Conservation (phyloP, 1,140 invertebrate genomes). For the Caenorhabditis tropicalis region DNA sequence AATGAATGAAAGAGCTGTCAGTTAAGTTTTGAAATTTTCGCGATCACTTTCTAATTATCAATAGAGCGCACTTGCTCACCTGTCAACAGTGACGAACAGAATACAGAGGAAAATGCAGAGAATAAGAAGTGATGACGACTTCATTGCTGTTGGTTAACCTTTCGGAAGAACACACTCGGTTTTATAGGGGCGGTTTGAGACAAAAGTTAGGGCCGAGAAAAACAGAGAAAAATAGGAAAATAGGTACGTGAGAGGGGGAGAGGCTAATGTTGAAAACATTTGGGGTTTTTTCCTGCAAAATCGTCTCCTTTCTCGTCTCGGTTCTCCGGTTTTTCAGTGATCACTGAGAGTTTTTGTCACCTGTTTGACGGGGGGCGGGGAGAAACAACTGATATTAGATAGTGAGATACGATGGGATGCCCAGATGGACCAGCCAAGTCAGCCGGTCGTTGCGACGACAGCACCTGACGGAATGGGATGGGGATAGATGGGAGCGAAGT, state of each 20-base stretch:
- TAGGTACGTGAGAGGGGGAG: too few relatives aligned
- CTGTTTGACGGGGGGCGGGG: slow-evolving; percentile 18
- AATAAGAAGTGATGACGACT: background rate
- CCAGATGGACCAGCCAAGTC: background rate
- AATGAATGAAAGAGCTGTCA: too few relatives aligned
- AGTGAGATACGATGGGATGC: background rate
- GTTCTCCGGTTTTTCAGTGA: background rate
- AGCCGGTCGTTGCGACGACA: background rate
- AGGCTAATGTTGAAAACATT: slow-evolving; percentile 33
- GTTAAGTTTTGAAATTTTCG: too few relatives aligned
- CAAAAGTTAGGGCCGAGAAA: background rate
- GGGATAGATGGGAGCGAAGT: background rate
- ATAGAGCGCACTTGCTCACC: background rate
- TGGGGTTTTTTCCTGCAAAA: slow-evolving; percentile 31
- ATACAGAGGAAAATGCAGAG: background rate
- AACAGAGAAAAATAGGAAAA: background rate
- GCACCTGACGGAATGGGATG: background rate
- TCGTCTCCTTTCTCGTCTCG: slow-evolving; percentile 9
- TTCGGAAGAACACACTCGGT: background rate
- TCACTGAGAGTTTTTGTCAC: background rate
- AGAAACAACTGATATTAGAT: slow-evolving; percentile 3
- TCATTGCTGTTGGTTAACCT: background rate
- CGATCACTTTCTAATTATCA: background rate
- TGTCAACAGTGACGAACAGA: background rate
- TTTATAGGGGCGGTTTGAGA: background rate